Conservation (phyloP, 1,140 invertebrate species). For the Hylyphantes graminicola region DNA sequence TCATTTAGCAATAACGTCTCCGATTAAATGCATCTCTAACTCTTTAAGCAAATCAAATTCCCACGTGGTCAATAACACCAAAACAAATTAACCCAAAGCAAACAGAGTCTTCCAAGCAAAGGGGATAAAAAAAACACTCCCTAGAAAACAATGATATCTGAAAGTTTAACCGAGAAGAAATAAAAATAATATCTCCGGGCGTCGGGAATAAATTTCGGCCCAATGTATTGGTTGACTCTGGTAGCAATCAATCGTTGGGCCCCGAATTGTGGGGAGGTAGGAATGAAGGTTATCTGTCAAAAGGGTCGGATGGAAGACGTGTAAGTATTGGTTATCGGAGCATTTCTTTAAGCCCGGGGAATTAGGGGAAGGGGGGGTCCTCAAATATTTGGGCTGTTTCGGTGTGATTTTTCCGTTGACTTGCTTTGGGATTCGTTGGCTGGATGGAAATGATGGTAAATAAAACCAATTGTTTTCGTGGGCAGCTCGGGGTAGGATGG, state of each 20-base stretch:
- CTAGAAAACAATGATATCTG: too few species aligned
- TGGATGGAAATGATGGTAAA: too few species aligned
- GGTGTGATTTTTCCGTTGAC: neutral
- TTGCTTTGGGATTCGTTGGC: neutral
- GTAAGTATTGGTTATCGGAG: slow-evolving; percentile 50
- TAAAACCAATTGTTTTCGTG: too few species aligned
- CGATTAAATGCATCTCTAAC: too few species aligned
- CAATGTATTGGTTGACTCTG: slow-evolving; percentile 21
- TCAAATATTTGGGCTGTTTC: slow-evolving; percentile 37
- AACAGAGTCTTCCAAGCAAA: neutral
- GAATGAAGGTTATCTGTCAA: slow-evolving; percentile 30
- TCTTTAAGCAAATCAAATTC: too few species aligned
- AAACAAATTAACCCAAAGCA: neutral
- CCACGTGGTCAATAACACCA: too few species aligned
- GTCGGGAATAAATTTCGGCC: slow-evolving; percentile 14
- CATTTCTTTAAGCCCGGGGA: slow-evolving; percentile 41
- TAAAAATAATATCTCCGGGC: slow-evolving; percentile 29
- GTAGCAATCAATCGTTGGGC: slow-evolving; percentile 36
- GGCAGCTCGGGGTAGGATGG: too few species aligned
- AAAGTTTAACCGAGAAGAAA: neutral
- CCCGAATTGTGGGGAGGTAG: slow-evolving; percentile 3
- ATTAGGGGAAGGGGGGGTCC: slow-evolving; percentile 20
- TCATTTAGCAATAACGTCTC: too few species aligned
- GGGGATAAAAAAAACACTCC: too few species aligned
- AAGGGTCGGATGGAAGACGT: slow-evolving; percentile 12